Evolutionary conservation across 2,797 vertebrate species (phyloP).

Genomic region (Eremophila alpestris): DNA sequence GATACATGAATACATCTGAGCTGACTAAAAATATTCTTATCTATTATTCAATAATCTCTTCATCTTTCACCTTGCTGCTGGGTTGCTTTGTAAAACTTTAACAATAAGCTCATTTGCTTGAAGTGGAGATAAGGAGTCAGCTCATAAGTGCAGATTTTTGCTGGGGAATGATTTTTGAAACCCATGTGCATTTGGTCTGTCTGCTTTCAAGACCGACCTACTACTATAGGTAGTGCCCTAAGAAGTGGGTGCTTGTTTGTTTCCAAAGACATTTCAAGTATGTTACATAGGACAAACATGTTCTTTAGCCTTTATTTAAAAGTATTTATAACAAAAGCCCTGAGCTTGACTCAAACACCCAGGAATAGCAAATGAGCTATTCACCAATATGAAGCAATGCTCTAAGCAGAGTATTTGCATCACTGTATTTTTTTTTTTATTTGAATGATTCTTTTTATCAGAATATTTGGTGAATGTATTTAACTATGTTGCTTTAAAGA

Average conservation of each 20-base stretch:
- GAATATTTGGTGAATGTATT: not conserved
- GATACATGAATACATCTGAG: not conserved
- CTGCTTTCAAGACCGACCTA: not conserved
- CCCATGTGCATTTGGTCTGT: not conserved
- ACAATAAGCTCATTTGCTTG: conserved; percentile 39
- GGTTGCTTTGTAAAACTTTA: conserved; percentile 52
- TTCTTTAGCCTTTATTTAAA: conserved; percentile 50
- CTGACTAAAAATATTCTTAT: conserved; percentile 64
- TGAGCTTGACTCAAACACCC: not conserved
- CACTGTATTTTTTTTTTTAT: not conserved
- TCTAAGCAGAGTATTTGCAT: not conserved
- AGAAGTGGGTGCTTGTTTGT: not conserved
- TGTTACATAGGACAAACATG: not conserved
- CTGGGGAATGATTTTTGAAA: not conserved
- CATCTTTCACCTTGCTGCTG: conserved; percentile 57
- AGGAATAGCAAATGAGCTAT: conserved; percentile 8
- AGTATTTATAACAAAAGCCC: conserved; percentile 2
- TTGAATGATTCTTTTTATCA: not conserved
- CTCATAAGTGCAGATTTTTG: not conserved
- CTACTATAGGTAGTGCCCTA: not conserved
- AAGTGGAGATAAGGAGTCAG: conserved; percentile 45
- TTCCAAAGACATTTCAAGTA: conserved; percentile 7
- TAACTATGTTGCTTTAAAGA: not conserved
- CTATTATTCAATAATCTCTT: conserved; percentile 67
- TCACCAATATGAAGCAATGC: not conserved